Base-by-base conservation (phyloP, 2,113 vertebrate genomes). In the Ivindomyrus marchei region DNA sequence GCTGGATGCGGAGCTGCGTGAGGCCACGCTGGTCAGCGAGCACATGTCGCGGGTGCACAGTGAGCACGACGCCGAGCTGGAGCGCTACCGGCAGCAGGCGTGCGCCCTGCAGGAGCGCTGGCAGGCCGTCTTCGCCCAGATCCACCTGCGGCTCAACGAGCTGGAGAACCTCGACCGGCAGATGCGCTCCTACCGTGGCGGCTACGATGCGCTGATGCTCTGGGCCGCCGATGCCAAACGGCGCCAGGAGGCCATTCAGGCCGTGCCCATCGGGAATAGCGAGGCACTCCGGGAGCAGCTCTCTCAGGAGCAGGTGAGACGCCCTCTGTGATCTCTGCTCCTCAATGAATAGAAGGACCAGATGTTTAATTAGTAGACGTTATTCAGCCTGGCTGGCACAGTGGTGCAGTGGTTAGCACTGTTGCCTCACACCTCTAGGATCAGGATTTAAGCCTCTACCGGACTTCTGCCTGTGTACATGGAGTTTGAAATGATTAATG, bases 141-240 rank as follows among this genome's bases (percentile, higher is more conserved):
- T 96, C 0, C 98, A 99, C 13, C 90, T 97, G 90, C 96, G 98
- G 1, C 97, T 96, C 92, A 96, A 98, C 0, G 98, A 99, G 92
- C 97, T 99, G 0, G 97, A 98, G n/a, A 97, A 97, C 94, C 96
- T 99, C 17, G 98, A 97, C 52, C 97, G 97, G 3, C 98, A 98
- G 93, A 95, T 98, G 0, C 94, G 96, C 5, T 97, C 97, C 94
- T 99, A 99, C 92, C 96, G 97, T 0, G 96, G 98, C 91, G 98
- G 97, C 89, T 97, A 97, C 0, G 96, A 97, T 0, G 95, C 94
- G 49, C 97, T 99, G 85, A 97, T 95, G 4, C 56, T 39, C 21
- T 99, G 98, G 98, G 96, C 98, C 45, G 92, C 36, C 0, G 97
- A 98, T 0, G 97, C 98, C 88, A 97, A 95, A 93, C 93, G 93